Evolutionary conservation across 2,113 vertebrate species (phyloP).

Genomic region (Trogon surrucura): DNA sequence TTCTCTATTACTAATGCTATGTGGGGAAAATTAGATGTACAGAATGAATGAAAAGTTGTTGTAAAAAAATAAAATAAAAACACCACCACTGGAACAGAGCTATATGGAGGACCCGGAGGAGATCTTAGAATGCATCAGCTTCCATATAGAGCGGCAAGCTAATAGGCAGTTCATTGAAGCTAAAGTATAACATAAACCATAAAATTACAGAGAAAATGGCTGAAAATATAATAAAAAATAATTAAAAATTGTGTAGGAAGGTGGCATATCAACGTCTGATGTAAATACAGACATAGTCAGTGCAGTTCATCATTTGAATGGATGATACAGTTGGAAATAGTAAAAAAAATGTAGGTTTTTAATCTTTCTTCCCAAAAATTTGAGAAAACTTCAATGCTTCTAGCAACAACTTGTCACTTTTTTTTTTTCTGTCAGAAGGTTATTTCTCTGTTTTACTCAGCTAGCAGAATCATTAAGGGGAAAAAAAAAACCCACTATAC

Average conservation of each 20-base stretch:
- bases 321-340: not conserved
- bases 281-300: constrained; percentile 53
- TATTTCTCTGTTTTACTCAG: not conserved
- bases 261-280: constrained; percentile 37
- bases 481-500: not conserved
- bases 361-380: not conserved
- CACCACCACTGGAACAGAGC: constrained; percentile 22
- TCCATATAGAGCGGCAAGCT: constrained; percentile 50
- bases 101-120: constrained; percentile 40
- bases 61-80: constrained; percentile 41
- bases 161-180: constrained; percentile 66
- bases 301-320: constrained; percentile 37
- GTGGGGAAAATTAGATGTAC: constrained; percentile 71
- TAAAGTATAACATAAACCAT: constrained; percentile 51
- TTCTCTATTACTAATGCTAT: constrained; percentile 67
- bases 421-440: not conserved
- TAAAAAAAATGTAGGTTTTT: not conserved
- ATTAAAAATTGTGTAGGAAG: constrained; percentile 57
- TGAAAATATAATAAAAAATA: constrained; percentile 68
- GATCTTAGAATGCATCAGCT: constrained; percentile 27
- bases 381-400: not conserved
- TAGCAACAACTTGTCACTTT: not conserved
- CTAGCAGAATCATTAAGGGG: not conserved
- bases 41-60: constrained; percentile 63
- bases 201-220: constrained; percentile 56